These are phyloP conservation scores for Ceriagrion tenellum DNA, from an alignment of 2,888 invertebrate genomes.

Conservation along the genomic window DNA sequence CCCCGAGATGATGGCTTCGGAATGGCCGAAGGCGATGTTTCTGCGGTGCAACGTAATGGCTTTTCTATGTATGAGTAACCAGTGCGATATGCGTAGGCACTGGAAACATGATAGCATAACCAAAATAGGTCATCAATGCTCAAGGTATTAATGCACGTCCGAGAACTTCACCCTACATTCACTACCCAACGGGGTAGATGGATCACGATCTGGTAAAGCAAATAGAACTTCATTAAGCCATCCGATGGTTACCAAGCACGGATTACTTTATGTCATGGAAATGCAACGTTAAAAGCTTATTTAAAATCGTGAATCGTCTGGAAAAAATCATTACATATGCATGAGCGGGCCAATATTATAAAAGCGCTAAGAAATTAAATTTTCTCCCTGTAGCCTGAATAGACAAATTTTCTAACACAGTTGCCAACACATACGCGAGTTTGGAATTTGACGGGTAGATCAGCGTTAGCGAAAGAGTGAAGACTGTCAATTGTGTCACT, in stretches of 20 bases:
- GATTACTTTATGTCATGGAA: too few relatives aligned
- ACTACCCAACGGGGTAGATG: background rate
- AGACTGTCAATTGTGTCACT: too few relatives aligned
- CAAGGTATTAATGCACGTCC: background rate
- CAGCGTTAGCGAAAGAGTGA: too few relatives aligned
- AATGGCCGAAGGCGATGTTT: background rate
- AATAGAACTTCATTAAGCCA: background rate
- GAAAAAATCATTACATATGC: too few relatives aligned
- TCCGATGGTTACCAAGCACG: background rate
- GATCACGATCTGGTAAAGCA: background rate
- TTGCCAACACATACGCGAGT: too few relatives aligned
- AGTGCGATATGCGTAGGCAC: background rate
- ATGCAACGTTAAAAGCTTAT: too few relatives aligned
- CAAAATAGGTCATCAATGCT: slow-evolving; percentile 6
- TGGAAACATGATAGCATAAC: background rate
- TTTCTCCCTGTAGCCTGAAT: too few relatives aligned
- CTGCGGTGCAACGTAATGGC: background rate
- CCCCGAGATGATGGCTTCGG: background rate
- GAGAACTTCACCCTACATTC: background rate
- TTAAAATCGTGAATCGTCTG: too few relatives aligned
- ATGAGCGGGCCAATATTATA: too few relatives aligned
- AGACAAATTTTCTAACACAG: too few relatives aligned
- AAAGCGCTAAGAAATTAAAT: too few relatives aligned
- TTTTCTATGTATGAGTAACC: background rate
- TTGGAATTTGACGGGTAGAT: too few relatives aligned